Evolutionary conservation across 2,888 invertebrate genomes (phyloP), one percentile per base, ranked within the genome.

Genomic region (Octonoba sinensis): DNA sequence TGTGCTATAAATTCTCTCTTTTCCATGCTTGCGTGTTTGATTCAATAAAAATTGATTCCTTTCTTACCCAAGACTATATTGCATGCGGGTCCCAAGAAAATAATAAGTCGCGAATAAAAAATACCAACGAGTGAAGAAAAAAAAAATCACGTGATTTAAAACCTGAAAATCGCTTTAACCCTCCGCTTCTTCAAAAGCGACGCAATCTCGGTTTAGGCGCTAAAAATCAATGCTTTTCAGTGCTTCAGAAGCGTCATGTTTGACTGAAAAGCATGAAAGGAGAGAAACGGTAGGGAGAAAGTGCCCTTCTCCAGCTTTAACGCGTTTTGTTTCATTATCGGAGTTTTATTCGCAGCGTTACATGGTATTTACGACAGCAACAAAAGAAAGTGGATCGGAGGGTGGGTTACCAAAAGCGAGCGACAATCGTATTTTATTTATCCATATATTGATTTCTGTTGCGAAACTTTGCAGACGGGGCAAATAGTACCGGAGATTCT

Each of bases 371-470:
- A 77, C 69, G 70, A 54, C 76, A 70, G 64, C 69, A 69, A 67
- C 75, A 70, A 77, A 69, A 56, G 70, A 16, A 20, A 62, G 18
- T 51, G 47, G 27, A 8, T 18, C 20, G 20, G 44, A 13, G 24
- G 60, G 47, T 27, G 11, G 36, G 36, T 36, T 36, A 36, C 36
- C 36, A 65, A 73, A 46, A 56, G 56, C 24, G 44, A 36, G 20
- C 49, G 22, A 44, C 27, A 73, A 57, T n/a, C 62, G 70, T 44
- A 77, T 77, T 77, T 70, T 64, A 77, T 77, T 77, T 77, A 65
- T 71, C 77, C 71, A 77, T 77, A 70, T 77, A 77, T 70, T 77
- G 77, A 71, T 77, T 70, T 77, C 65, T 71, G 65, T 56, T 46
- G 36, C 57, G 36, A 66, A 66, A 75, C 74, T 75, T 62, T 62